phyloP scores from a whole-genome alignment of 2,888 invertebrate species.

The Fragum sueziense region DNA sequence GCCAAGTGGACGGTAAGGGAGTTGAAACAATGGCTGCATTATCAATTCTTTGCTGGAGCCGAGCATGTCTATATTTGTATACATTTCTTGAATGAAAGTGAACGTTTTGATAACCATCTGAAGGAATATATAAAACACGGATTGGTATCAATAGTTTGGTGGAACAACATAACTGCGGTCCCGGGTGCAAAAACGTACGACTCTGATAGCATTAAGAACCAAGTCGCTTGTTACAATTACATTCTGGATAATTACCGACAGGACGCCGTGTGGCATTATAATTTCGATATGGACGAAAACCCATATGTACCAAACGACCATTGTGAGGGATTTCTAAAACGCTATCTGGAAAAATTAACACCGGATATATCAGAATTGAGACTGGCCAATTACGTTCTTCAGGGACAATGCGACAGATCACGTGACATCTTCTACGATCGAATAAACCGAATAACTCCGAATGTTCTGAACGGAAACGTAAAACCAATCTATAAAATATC shows the following conservation, averaged over 20 bases:
- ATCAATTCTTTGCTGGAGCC: background rate
- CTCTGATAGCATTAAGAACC: background rate
- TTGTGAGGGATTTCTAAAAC: constrained; percentile 51
- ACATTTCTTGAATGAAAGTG: background rate
- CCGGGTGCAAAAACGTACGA: background rate
- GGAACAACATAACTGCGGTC: background rate
- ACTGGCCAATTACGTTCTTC: constrained; percentile 19
- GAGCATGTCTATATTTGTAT: background rate
- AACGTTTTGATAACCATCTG: background rate
- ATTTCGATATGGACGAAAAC: constrained; percentile 65
- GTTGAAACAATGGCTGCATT: background rate
- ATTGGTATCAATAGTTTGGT: background rate
- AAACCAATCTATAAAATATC: background rate
- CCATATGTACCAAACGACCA: constrained; percentile 55
- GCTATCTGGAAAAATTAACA: background rate
- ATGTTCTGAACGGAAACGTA: constrained; percentile 52
- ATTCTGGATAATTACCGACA: constrained; percentile 39
- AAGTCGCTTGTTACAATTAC: constrained; percentile 50
- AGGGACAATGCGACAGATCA: constrained; percentile 11
- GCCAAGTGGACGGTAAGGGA: background rate
- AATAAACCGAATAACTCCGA: constrained; percentile 14
- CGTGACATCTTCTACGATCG: constrained; percentile 1
- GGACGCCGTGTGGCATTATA: constrained; percentile 55
- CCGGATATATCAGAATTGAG: constrained; percentile 31
- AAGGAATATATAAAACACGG: background rate